Base-by-base conservation (phyloP, 2,888 invertebrate species). In the Drosophila mimetica region DNA sequence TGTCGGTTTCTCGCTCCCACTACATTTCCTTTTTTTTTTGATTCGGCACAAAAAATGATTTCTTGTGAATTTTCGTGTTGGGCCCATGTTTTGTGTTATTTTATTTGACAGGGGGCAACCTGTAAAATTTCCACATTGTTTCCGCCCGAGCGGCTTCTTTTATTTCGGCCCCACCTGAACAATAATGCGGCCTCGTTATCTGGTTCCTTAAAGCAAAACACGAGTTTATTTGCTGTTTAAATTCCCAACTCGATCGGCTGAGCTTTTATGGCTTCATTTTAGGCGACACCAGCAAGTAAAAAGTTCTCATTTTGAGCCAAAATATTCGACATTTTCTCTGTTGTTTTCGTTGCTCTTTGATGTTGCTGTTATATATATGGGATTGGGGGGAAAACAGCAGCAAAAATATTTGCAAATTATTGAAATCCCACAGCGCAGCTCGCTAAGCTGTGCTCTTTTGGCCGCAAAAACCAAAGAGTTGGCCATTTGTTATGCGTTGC, bases 71-170 rank as follows among this genome's bases (percentile, higher is more conserved):
- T 79, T 44, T 41, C 74, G 50, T 74, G 50, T 55, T 64, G 50
- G 55, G 41, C 57, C 57, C 66, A 51, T 77, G 70, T 79, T 76
- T 63, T 76, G 48, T 74, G 69, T 80, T 75, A 58, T 77, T 79
- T 69, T 58, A 71, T 71, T 74, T 66, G 73, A 71, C 72, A 74
- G 64, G 61, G 67, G 64, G 67, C 72, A 74, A 78, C 84, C 78
- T 75, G 78, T 59, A 78, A 75, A 73, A 74, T 76, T 79, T 79
- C 64, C 67, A 71, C 81, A 79, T 88, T 84, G 72, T 78, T 88
- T 86, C 76, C 86, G 66, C 61, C 54, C 42, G 54, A 71, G 74
- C 70, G 70, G 73, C 59, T 78, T 83, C 75, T 72, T 70, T 70
- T 77, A 74, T 77, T 81, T 63, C 37, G 36, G 42, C 46, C 20